Evolutionary conservation across 2,888 invertebrate species (phyloP).

Genomic region (Brachylomia viminalis): DNA sequence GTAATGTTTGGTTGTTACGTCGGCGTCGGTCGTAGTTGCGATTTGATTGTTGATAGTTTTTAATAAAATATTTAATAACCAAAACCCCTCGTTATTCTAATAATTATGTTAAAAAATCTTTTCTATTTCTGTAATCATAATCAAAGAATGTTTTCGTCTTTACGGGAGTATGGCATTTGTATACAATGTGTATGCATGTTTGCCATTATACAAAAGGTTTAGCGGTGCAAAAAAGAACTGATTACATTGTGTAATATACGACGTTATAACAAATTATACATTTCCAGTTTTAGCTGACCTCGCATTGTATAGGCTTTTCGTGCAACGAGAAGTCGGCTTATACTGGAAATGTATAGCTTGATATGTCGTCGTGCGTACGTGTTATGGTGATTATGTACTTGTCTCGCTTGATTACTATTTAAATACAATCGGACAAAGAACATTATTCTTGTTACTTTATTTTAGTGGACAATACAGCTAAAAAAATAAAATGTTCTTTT

Average conservation of each 20-base stretch:
- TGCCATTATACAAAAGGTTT: constrained; percentile 1
- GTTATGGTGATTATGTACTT: background rate
- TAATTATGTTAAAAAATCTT: background rate
- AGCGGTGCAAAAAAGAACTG: background rate
- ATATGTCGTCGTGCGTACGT: too few species aligned
- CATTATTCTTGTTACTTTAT: background rate
- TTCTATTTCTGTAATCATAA: background rate
- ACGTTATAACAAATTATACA: too few species aligned
- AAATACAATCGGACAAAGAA: constrained; percentile 1
- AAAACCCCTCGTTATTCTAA: background rate
- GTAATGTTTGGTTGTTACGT: background rate
- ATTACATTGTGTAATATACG: background rate
- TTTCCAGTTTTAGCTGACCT: too few species aligned
- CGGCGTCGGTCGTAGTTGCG: too few species aligned
- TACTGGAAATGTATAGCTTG: too few species aligned
- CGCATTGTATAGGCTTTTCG: too few species aligned
- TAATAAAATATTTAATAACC: background rate
- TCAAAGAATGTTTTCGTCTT: background rate
- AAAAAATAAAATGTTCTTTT: constrained; percentile 27
- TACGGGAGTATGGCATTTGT: background rate
- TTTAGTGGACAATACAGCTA: background rate
- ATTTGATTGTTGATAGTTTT: background rate
- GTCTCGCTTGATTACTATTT: constrained; percentile 7
- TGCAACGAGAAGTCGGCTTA: too few species aligned
- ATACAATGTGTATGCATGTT: background rate